Evolutionary conservation across 2,113 vertebrate genomes (phyloP), one percentile per base, ranked within the genome.

Genomic region (Trematocara nigrifrons): DNA sequence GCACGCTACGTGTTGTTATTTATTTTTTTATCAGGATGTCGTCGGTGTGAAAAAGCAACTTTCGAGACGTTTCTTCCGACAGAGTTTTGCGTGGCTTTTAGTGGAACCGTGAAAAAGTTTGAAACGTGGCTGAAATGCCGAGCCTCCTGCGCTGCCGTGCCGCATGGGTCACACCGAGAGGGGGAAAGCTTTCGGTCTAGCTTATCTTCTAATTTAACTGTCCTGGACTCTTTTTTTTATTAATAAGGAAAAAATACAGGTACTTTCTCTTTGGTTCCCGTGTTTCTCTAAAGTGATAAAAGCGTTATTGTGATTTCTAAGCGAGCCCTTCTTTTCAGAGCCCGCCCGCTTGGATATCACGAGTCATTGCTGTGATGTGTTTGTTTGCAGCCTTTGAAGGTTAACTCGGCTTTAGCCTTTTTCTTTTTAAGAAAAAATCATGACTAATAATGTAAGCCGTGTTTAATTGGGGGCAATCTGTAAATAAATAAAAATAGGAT

Each of bases 41-140:
- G 18, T 54, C 9, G 12, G 7, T 18, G 77, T 74, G 4, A 61
- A 80, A 86, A n/a, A 4, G 29, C 4, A 3, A 18, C 53, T 80
- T 64, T 86, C 16, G 35, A 80, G 15, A 51, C 77, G 45, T 90
- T 92, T 91, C 83, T 86, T 83, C 54, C 4, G 80, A 61, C 54
- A 93, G 95, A 95, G 90, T 95, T 96, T 94, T 71, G 51, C 9
- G 64, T 78, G 86, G 91, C 77, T 71, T 89, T 82, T 87, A 84
- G 86, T 82, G 86, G 88, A 94, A 93, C 87, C 93, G 88, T 90
- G 94, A 71, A 92, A 94, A 96, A 96, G 93, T 96, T 96, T 95
- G 95, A 96, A 96, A 96, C 94, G 95, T 96, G 95, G 94, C 95
- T 89, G 91, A 80, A 83, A 64, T 12, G 87, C 89, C 22, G 90